Conservation (phyloP, 2,888 invertebrate species). For the Lepidocyrtinus sp. region DNA sequence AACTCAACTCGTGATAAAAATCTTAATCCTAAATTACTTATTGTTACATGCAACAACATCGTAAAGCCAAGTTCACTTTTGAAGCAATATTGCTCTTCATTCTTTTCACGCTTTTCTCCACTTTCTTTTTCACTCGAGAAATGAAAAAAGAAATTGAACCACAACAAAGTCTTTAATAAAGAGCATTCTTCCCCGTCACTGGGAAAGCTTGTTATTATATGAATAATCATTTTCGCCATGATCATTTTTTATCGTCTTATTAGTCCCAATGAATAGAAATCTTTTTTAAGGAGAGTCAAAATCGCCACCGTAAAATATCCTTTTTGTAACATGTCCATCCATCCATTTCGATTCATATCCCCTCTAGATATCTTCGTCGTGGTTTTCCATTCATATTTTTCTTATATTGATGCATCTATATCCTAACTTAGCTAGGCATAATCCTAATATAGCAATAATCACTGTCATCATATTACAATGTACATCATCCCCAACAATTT, state of each 20-base stretch:
- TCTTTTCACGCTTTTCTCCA: not conserved
- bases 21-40: slow-evolving; percentile 53
- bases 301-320: slow-evolving; percentile 63
- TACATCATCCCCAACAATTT: not conserved
- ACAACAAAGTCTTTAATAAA: too few relatives aligned
- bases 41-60: not conserved
- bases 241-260: not conserved
- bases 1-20: too few relatives aligned
- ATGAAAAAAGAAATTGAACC: slow-evolving; percentile 19
- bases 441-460: slow-evolving; percentile 35
- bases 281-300: slow-evolving; percentile 1
- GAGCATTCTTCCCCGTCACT: too few relatives aligned
- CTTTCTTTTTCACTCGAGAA: not conserved
- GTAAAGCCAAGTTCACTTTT: not conserved
- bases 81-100: not conserved
- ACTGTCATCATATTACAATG: slow-evolving; percentile 32
- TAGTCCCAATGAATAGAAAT: not conserved
- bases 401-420: slow-evolving; percentile 22
- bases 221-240: not conserved
- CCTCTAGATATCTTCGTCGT: not conserved
- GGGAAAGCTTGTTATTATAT: not conserved
- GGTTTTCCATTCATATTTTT: not conserved
- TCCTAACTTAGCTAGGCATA: slow-evolving; percentile 37
- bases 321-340: slow-evolving; percentile 47
- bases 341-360: not conserved